phyloP scores from a whole-genome alignment of 1,140 invertebrate species.

The Phenacoccus solenopsis region DNA sequence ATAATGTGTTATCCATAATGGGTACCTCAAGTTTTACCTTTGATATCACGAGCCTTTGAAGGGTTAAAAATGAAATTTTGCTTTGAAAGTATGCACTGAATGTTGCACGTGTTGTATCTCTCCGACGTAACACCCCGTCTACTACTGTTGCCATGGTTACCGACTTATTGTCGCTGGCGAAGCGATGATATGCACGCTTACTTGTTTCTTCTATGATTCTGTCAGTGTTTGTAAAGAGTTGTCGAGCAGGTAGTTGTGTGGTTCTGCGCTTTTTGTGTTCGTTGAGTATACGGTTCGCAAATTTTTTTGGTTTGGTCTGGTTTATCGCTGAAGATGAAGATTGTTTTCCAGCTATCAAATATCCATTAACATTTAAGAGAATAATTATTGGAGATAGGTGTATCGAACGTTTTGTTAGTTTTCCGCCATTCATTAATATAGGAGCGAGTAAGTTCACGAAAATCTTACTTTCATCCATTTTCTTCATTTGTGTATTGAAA shows the following conservation, averaged over 20 bases:
- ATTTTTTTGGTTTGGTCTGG: too few species aligned
- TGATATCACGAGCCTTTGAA: background rate
- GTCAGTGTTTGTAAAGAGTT: background rate
- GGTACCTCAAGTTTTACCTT: background rate
- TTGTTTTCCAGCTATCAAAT: too few species aligned
- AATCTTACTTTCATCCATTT: too few species aligned
- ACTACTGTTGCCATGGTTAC: background rate
- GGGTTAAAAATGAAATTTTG: background rate
- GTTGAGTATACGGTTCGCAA: too few species aligned
- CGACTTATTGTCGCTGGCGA: background rate
- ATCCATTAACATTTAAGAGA: too few species aligned
- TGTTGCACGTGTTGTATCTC: background rate
- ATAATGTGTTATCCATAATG: background rate
- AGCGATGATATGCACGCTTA: background rate
- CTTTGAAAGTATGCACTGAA: background rate
- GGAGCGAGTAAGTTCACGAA: too few species aligned
- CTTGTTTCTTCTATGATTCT: background rate
- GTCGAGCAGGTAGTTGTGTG: background rate
- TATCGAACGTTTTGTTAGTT: too few species aligned
- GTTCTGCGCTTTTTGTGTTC: too few species aligned
- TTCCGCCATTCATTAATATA: too few species aligned
- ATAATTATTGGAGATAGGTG: too few species aligned
- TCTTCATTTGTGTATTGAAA: too few species aligned
- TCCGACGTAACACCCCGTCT: background rate
- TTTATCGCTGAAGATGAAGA: too few species aligned